A percentile compares a stretch with the other conserved stretches of the same genome.
phyloP scores from a whole-genome alignment of 1,140 invertebrate species.

The Glossosoma conforme region DNA sequence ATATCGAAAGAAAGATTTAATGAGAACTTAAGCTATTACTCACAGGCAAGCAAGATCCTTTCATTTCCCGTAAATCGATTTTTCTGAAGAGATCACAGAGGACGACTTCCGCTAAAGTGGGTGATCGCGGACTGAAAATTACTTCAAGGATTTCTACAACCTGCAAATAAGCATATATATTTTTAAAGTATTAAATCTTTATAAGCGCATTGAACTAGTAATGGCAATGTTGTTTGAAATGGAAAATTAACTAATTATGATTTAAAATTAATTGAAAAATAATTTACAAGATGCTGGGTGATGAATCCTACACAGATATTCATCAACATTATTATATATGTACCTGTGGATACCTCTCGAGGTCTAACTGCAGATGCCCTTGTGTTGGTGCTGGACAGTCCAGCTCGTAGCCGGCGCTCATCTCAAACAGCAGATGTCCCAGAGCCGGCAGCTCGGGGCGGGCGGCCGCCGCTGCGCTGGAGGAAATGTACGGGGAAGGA shows the following conservation, averaged over 20 bases:
- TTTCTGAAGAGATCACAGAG: conserved; percentile 79
- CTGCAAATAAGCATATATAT: conserved; percentile 47
- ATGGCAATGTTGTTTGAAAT: too few relatives aligned
- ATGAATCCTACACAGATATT: not conserved
- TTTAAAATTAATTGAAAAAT: not conserved
- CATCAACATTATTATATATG: too few relatives aligned
- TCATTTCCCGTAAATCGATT: conserved; percentile 81
- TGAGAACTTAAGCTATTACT: too few relatives aligned
- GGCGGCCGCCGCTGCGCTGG: conserved; percentile 44
- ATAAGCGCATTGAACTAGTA: too few relatives aligned
- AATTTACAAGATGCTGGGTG: not conserved
- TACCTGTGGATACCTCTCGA: conserved; percentile 72
- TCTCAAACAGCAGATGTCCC: conserved; percentile 82
- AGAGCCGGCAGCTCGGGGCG: conserved; percentile 72
- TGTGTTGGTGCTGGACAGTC: conserved; percentile 65
- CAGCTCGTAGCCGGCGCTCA: conserved; percentile 81
- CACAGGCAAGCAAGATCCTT: conserved; percentile 57
- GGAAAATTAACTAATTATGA: too few relatives aligned
- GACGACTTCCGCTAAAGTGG: conserved; percentile 71
- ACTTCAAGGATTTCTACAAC: conserved; percentile 73
- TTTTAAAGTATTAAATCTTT: too few relatives aligned
- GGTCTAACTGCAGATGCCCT: conserved; percentile 63
- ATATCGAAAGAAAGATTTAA: not conserved
- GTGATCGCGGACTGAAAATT: conserved; percentile 71
- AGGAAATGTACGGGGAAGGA: conserved; percentile 29